Conservation (phyloP, 2,888 invertebrate genomes). For the Carcina quercana region DNA sequence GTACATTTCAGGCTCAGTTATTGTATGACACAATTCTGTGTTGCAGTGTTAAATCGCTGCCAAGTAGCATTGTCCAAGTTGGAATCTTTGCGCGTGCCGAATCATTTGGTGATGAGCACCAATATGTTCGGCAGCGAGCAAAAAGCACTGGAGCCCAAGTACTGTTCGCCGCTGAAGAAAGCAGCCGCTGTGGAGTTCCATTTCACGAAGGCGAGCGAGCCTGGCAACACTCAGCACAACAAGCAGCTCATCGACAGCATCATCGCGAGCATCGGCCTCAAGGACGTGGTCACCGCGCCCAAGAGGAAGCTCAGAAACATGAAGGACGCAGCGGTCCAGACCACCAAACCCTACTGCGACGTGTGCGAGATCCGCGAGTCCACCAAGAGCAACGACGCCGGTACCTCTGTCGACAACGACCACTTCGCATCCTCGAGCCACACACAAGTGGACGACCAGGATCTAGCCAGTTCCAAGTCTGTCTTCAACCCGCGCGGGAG, state of each 20-base stretch:
- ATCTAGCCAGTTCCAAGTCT: conserved; percentile 51
- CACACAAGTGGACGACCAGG: conserved; percentile 61
- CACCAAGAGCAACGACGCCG: conserved; percentile 27
- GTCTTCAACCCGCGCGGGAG: conserved; percentile 56
- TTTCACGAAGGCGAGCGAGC: conserved; percentile 39
- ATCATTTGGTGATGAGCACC: conserved; percentile 44
- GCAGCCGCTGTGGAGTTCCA: conserved; percentile 46
- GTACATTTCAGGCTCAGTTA: too few species aligned
- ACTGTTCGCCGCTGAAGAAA: conserved; percentile 60
- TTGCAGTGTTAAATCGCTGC: conserved; percentile 62
- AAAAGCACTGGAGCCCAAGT: conserved; percentile 41
- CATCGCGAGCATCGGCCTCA: conserved; percentile 43
- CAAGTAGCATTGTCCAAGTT: conserved; percentile 43
- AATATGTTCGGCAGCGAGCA: conserved; percentile 21
- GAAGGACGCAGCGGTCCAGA: conserved; percentile 57
- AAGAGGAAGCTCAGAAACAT: conserved; percentile 43
- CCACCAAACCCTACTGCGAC: conserved; percentile 50
- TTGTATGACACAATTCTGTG: conserved; percentile 31
- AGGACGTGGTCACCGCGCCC: conserved; percentile 39
- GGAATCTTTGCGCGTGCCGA: conserved; percentile 43
- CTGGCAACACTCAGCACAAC: conserved; percentile 39
- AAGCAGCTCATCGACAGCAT: conserved; percentile 56
- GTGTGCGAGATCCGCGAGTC: conserved; percentile 55
- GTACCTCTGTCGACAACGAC: conserved; percentile 39
- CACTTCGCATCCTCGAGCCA: conserved; percentile 46